These are phyloP conservation scores for Chrysolina americana DNA, from an alignment of 2,888 invertebrate genomes.

Conservation along the genomic window DNA sequence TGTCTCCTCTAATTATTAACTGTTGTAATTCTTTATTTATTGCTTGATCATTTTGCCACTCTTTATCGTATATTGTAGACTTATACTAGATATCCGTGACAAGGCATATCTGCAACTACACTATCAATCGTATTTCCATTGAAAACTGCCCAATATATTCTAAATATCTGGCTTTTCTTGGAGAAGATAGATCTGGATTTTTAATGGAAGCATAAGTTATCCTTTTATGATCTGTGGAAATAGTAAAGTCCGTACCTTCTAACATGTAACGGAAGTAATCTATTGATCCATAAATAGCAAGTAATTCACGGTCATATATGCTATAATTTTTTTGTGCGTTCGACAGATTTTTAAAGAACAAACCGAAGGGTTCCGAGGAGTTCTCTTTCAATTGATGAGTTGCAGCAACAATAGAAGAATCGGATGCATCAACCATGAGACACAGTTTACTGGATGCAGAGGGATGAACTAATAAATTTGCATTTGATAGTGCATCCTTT, in stretches of 20 bases:
- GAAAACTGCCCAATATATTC: slow-evolving; percentile 25
- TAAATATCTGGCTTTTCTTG: slow-evolving; percentile 4
- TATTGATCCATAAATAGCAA: too few species aligned
- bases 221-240: slow-evolving; percentile 10
- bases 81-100: too few species aligned
- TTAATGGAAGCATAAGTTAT: slow-evolving; percentile 6
- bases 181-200: neutral
- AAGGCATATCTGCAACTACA: too few species aligned
- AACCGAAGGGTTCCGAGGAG: too few species aligned
- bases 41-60: neutral
- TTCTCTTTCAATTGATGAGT: neutral
- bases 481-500: too few species aligned
- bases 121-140: too few species aligned
- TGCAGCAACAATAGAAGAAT: neutral
- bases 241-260: neutral
- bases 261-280: slow-evolving; percentile 6
- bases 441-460: too few species aligned
- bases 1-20: neutral
- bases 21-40: neutral
- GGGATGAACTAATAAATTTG: too few species aligned
- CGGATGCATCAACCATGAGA: neutral
- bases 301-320: slow-evolving; percentile 14
- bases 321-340: slow-evolving; percentile 10
- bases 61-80: neutral
- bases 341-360: too few species aligned